These are phyloP conservation scores for Apocrypta bakeri DNA, from an alignment of 1,140 invertebrate species.

Conservation along the genomic window DNA sequence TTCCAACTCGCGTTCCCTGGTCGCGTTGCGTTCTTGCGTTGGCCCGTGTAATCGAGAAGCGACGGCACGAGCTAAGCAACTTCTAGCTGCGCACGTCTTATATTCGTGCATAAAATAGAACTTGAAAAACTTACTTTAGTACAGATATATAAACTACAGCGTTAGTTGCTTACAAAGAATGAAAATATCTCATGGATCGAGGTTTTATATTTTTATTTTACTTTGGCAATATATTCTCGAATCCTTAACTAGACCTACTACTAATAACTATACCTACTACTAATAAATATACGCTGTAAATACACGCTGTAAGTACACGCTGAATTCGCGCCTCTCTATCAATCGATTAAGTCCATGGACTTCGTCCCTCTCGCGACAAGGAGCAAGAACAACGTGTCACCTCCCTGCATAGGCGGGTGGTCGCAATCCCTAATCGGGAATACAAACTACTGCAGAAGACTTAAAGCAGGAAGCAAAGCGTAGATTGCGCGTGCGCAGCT, in stretches of 20 bases:
- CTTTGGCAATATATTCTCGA: too few relatives aligned
- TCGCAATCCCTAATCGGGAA: not conserved
- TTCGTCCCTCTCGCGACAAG: not conserved
- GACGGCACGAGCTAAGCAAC: not conserved
- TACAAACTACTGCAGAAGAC: too few relatives aligned
- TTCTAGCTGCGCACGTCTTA: not conserved
- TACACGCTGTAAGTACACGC: not conserved
- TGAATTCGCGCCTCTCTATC: constrained; percentile 27
- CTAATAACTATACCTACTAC: too few relatives aligned
- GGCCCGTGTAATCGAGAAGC: constrained; percentile 32
- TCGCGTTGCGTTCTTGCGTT: not conserved
- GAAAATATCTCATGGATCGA: too few relatives aligned
- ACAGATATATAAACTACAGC: too few relatives aligned
- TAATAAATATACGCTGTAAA: too few relatives aligned
- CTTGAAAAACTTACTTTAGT: too few relatives aligned
- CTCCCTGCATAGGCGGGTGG: not conserved
- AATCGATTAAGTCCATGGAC: constrained; percentile 48
- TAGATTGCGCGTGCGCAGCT: constrained; percentile 21
- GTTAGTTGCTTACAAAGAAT: too few relatives aligned
- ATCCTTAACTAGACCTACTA: too few relatives aligned
- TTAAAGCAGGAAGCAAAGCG: too few relatives aligned
- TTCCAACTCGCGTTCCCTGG: not conserved
- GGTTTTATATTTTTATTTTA: too few relatives aligned
- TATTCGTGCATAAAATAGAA: not conserved
- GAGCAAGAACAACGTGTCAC: not conserved